Percentiles rank a stretch among this genome's conserved stretches.
Conservation (phyloP, 2,888 invertebrate species). For the Apodemia hepburni region DNA sequence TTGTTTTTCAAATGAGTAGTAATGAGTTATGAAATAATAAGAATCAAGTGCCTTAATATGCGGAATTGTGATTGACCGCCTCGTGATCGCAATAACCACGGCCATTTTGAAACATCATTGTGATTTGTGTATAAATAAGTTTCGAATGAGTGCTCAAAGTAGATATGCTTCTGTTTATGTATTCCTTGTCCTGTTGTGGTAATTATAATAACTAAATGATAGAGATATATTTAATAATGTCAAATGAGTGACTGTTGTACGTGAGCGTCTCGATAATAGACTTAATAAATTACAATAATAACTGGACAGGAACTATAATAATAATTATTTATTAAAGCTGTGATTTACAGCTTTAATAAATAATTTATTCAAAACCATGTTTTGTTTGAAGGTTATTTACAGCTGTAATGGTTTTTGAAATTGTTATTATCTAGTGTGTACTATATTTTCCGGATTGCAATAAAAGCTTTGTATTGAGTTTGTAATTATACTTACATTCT, state of each 20-base stretch:
- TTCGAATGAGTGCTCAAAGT: slow-evolving; percentile 44
- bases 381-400: too few relatives aligned
- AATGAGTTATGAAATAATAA: slow-evolving; percentile 8
- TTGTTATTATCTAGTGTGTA: too few relatives aligned
- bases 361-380: too few relatives aligned
- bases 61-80: slow-evolving; percentile 26
- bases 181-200: slow-evolving; percentile 42
- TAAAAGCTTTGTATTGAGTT: too few relatives aligned
- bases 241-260: slow-evolving; percentile 1
- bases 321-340: neutral
- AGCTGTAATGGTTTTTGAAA: too few relatives aligned
- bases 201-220: slow-evolving; percentile 25
- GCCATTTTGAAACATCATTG: slow-evolving; percentile 50
- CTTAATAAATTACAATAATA: neutral
- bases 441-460: too few relatives aligned
- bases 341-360: neutral
- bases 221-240: slow-evolving; percentile 2
- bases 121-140: slow-evolving; percentile 46
- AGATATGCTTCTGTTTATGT: slow-evolving; percentile 41
- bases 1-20: neutral
- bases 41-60: slow-evolving; percentile 7
- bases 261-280: neutral
- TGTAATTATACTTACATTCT: too few relatives aligned
- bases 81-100: slow-evolving; percentile 44
- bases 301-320: neutral